Conservation (phyloP, 2,113 vertebrate genomes). For the Hydrolagus affinis region DNA sequence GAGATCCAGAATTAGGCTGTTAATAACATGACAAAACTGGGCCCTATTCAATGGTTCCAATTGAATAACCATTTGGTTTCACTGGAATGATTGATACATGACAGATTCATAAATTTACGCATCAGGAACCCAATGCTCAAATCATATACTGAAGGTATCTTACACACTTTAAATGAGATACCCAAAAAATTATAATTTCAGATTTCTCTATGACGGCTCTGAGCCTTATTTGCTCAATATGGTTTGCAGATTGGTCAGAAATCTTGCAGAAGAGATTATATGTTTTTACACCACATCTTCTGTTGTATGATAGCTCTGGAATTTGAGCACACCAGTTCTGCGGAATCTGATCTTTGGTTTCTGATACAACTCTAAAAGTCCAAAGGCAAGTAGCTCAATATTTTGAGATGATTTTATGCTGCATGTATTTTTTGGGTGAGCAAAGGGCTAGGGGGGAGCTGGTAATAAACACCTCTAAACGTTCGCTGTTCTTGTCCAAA, state of each 20-base stretch:
- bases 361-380: neutral
- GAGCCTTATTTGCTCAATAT: slow-evolving; percentile 35
- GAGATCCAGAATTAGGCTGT: neutral
- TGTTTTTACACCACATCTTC: neutral
- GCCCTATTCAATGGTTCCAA: neutral
- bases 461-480: neutral
- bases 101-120: slow-evolving; percentile 2
- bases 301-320: neutral
- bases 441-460: neutral
- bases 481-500: neutral
- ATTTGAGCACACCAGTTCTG: neutral
- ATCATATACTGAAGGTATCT: neutral
- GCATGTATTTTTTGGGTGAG: neutral
- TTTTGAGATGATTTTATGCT: neutral
- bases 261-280: neutral
- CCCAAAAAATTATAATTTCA: slow-evolving; percentile 46
- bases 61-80: neutral
- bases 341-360: neutral
- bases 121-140: neutral
- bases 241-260: slow-evolving; percentile 34
- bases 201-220: slow-evolving; percentile 39
- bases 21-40: neutral
- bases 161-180: neutral
- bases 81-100: neutral
- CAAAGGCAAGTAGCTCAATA: neutral